A percentile compares a stretch with the other conserved stretches of the same genome.
phyloP scores from a whole-genome alignment of 2,113 vertebrate species.

The Numenius arquata region DNA sequence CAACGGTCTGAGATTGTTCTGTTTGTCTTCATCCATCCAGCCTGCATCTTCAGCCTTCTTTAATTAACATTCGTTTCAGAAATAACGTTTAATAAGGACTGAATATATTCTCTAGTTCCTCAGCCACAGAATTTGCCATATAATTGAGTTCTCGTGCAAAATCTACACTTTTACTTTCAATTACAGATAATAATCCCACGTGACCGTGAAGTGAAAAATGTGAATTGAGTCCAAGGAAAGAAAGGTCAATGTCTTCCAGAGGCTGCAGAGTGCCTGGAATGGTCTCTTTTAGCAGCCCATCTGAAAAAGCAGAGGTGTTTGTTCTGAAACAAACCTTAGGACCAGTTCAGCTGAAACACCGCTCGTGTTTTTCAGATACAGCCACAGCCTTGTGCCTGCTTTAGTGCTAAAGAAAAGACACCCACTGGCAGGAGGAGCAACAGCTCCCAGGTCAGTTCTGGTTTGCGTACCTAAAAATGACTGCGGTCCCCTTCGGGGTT shows the following conservation, averaged over 20 bases:
- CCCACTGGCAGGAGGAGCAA: not conserved
- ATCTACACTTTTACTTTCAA: conserved; percentile 32
- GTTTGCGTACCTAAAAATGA: not conserved
- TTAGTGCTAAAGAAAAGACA: not conserved
- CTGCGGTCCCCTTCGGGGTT: not conserved
- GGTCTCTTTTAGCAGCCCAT: conserved; percentile 4
- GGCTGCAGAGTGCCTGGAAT: conserved; percentile 8
- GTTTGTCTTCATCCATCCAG: conserved; percentile 30
- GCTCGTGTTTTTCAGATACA: not conserved
- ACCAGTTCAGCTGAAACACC: not conserved
- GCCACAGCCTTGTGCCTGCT: not conserved
- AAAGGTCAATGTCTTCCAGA: conserved; percentile 52
- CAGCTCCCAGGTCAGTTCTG: not conserved
- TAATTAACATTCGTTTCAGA: conserved; percentile 16
- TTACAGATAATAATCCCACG: conserved; percentile 42
- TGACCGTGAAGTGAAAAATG: conserved; percentile 19
- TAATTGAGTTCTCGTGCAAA: not conserved
- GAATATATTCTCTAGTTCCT: not conserved
- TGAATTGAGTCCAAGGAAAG: conserved; percentile 36
- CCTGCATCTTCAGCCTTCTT: conserved; percentile 21
- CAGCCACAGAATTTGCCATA: not conserved
- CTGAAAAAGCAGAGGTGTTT: conserved; percentile 23
- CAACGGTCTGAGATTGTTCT: not conserved
- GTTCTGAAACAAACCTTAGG: conserved; percentile 11
- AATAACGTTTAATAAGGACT: not conserved